Conservation (phyloP, 2,113 vertebrate species). For the Pseudonaja textilis region DNA sequence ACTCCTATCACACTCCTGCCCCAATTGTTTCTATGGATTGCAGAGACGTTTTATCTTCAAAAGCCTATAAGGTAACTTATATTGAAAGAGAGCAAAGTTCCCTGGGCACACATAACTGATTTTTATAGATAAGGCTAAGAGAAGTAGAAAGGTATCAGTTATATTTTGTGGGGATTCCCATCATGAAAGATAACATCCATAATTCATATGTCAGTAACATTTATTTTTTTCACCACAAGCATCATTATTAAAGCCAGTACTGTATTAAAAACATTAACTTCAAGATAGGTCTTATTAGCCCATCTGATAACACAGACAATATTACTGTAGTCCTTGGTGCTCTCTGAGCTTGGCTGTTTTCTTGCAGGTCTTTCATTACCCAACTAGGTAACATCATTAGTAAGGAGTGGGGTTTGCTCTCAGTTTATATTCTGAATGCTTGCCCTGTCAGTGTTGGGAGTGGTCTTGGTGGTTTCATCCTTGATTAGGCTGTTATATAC, state of each 20-base stretch:
- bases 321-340: background rate
- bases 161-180: background rate
- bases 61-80: background rate
- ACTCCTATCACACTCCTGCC: background rate
- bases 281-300: too few species aligned
- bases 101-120: rapidly evolving
- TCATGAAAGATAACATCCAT: background rate
- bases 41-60: background rate
- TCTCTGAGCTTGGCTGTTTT: background rate
- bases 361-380: background rate
- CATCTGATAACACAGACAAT: too few species aligned
- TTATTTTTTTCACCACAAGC: background rate
- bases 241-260: background rate
- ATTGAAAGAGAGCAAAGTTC: background rate
- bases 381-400: background rate
- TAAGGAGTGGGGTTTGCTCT: background rate
- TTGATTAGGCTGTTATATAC: background rate
- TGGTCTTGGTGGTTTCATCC: background rate
- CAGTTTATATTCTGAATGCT: background rate
- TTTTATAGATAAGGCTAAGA: background rate
- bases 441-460: background rate
- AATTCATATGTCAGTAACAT: background rate
- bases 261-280: background rate
- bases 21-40: background rate
- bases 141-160: background rate